Conservation (phyloP, 2,888 invertebrate genomes). For the Boloria selene region DNA sequence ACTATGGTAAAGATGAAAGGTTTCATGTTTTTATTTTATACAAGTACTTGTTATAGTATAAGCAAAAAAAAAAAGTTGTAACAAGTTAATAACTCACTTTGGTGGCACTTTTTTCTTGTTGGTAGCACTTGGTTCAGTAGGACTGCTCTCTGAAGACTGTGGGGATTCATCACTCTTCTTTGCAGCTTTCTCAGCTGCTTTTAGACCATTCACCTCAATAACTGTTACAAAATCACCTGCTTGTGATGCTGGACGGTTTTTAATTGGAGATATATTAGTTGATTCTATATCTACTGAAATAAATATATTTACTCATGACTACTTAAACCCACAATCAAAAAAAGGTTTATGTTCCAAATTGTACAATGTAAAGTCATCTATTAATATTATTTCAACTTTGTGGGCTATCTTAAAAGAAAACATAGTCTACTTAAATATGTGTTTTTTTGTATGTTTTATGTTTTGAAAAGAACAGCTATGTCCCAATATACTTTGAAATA, state of each 20-base stretch:
- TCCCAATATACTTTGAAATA: constrained; percentile 11
- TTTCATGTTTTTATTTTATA: no score
- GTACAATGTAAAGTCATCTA: no score
- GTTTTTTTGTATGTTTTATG: no score
- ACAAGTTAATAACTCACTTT: constrained; percentile 70
- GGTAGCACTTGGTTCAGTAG: constrained; percentile 79
- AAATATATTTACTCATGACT: constrained; percentile 15
- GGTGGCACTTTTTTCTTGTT: constrained; percentile 86
- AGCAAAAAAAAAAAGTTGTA: no score
- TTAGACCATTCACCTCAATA: constrained; percentile 93
- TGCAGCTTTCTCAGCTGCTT: constrained; percentile 76
- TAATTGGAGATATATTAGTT: constrained; percentile 69
- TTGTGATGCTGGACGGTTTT: constrained; percentile 80
- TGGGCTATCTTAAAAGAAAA: background rate
- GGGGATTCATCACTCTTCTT: constrained; percentile 70
- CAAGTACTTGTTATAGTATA: no score
- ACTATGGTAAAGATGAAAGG: no score
- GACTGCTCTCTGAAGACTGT: constrained; percentile 78
- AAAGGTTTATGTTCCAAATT: background rate
- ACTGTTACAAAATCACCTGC: constrained; percentile 90
- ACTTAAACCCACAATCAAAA: background rate
- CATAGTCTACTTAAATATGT: background rate
- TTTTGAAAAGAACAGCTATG: constrained; percentile 5
- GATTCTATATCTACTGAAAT: constrained; percentile 64
- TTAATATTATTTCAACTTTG: background rate